Base-by-base conservation (phyloP, 2,797 vertebrate genomes). In the Uromys caudimaculatus region DNA sequence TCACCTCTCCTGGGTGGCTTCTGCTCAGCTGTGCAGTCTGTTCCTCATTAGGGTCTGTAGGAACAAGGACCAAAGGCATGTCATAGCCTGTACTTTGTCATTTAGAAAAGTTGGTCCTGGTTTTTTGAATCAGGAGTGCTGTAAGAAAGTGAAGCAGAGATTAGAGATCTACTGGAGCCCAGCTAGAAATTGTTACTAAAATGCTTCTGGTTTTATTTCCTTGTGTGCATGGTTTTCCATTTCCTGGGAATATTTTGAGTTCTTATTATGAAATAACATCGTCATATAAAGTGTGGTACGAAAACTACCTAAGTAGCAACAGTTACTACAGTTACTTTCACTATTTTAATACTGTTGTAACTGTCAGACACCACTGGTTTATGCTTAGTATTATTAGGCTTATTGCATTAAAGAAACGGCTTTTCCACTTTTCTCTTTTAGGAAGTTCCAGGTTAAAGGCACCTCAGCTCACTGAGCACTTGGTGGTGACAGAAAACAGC, bases 381-480 rank as follows among this genome's bases (percentile, higher is more conserved):
- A 50, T 69, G 38, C 41, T 85, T 93, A 58, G 50, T 89, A 62
- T 52, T 35, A 84, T 16, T 64, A 93, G 62, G 29, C 71, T 93
- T 76, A 16, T 87, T 97, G 29, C 44, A 87, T 13, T 92, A 84
- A 95, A 97, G 89, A 97, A 93, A 82, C 78, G 19, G 78, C 44
- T 23, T 90, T 67, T 52, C 32, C 58, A 47, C 10, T 54, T 87
- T 83, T 47, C 19, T 90, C 75, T 96, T 94, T 87, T 94, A 95
- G 78, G 86, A 89, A 94, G 60, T 89, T 95, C 85, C 54, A 54
- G 58, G 47, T 94, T 94, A 90, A 90, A 96, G 84, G 89, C 38
- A 91, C 2, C 56, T 95, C 77, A 82, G 78, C 83, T 89, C 47
- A 56, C 41, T 23, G 78, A 81, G 73, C 91, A 95, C 89, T 78